A percentile compares a stretch with the other conserved stretches of the same genome.
Evolutionary conservation across 2,888 invertebrate genomes (phyloP).

Genomic region (Eurytoma adleriae): DNA sequence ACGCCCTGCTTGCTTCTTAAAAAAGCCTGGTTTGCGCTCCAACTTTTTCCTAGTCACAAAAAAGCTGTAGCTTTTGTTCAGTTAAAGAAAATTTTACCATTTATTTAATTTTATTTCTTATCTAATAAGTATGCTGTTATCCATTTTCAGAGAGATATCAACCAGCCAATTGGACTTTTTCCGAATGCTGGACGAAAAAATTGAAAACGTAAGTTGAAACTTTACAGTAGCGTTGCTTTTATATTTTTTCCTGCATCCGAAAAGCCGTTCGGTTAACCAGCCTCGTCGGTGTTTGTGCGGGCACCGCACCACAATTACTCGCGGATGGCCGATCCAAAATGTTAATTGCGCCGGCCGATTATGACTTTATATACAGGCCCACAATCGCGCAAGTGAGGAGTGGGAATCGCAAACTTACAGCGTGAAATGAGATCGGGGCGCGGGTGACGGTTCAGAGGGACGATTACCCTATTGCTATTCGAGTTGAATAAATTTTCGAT

Average conservation of each 20-base stretch:
- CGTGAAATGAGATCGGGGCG: no score
- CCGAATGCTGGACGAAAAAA: slow-evolving; percentile 94
- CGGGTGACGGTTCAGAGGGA: no score
- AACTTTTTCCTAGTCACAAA: not conserved
- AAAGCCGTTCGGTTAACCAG: not conserved
- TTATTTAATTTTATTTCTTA: no score
- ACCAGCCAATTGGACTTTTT: slow-evolving; percentile 95
- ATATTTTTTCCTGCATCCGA: not conserved
- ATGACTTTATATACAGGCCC: no score
- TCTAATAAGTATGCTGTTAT: slow-evolving; percentile 53
- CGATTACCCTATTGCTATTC: no score
- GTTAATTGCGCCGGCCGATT: no score
- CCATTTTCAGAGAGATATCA: slow-evolving; percentile 87
- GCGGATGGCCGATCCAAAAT: no score
- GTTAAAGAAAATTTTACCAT: no score
- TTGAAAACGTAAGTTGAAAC: slow-evolving; percentile 85
- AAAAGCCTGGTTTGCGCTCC: not conserved
- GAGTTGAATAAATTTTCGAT: no score
- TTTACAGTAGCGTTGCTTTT: not conserved
- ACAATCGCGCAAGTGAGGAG: not conserved
- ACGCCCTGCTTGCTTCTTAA: not conserved
- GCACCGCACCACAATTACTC: no score
- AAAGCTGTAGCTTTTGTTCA: not conserved
- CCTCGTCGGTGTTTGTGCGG: not conserved
- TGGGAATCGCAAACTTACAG: no score